Conservation (phyloP, 2,113 vertebrate species). For the Rafetus swinhoei region DNA sequence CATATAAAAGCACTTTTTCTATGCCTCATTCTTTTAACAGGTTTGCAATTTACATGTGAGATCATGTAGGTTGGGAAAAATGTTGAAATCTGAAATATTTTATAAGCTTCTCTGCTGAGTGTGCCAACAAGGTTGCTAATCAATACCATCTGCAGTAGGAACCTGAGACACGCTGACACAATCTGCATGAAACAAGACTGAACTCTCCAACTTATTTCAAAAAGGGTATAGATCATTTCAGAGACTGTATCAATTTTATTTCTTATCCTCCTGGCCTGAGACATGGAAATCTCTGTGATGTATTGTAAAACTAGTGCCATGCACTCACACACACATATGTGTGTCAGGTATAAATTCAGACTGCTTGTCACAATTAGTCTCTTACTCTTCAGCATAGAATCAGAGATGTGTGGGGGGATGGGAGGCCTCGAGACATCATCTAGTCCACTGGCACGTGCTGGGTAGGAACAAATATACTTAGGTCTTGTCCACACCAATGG, state of each 20-base stretch:
- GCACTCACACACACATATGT: not conserved
- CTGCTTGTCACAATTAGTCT: not conserved
- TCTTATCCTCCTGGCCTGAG: not conserved
- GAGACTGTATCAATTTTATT: not conserved
- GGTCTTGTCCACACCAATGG: no score
- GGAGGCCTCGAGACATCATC: not conserved
- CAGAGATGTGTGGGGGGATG: not conserved
- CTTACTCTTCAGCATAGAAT: not conserved
- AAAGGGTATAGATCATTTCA: not conserved
- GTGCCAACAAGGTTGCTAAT: not conserved
- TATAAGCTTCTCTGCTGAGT: not conserved
- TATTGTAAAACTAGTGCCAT: not conserved
- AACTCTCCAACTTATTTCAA: not conserved
- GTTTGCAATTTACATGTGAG: not conserved
- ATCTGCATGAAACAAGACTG: not conserved
- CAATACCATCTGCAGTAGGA: not conserved
- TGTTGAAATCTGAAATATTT: not conserved
- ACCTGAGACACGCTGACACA: not conserved
- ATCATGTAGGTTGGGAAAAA: not conserved
- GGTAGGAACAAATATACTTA: not conserved
- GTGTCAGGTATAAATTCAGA: not conserved
- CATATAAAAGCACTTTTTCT: not conserved
- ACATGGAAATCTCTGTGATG: not conserved
- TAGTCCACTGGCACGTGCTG: not conserved
- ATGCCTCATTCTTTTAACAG: not conserved